These are phyloP conservation scores for Tylochromis polylepis DNA, from an alignment of 2,113 vertebrate genomes.

Conservation along the genomic window DNA sequence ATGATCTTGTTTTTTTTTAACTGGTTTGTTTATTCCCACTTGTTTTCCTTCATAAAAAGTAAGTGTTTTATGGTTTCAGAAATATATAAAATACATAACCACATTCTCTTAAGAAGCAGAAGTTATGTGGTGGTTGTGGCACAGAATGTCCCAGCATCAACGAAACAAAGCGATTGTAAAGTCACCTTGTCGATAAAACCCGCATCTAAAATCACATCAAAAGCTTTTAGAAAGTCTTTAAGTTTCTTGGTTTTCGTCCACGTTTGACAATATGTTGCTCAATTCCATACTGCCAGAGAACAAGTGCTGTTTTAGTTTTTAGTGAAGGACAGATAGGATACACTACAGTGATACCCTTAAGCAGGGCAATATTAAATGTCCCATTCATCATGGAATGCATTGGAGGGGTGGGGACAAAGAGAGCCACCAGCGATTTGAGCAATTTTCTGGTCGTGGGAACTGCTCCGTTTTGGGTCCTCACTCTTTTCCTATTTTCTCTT, in stretches of 20 bases:
- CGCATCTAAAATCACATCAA: background rate
- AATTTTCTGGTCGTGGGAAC: constrained; percentile 63
- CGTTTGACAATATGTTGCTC: background rate
- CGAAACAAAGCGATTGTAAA: background rate
- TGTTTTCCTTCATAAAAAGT: background rate
- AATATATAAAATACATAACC: background rate
- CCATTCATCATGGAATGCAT: constrained; percentile 65
- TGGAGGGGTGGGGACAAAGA: constrained; percentile 32
- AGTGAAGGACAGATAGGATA: constrained; percentile 24
- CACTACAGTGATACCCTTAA: constrained; percentile 57
- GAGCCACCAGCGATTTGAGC: constrained; percentile 53
- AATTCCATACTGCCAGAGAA: background rate
- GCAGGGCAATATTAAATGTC: constrained; percentile 68
- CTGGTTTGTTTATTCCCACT: background rate
- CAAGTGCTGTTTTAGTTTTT: constrained; percentile 1
- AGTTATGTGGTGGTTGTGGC: background rate
- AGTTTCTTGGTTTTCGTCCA: background rate
- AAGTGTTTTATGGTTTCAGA: background rate
- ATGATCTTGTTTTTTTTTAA: background rate
- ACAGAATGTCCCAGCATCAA: background rate
- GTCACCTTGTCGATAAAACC: background rate
- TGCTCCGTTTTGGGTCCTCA: constrained; percentile 14
- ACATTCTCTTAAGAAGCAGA: background rate
- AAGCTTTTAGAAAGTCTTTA: background rate
- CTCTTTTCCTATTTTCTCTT: constrained; percentile 11